These are phyloP conservation scores for Metellina segmentata DNA, from an alignment of 2,888 invertebrate genomes.

Conservation along the genomic window DNA sequence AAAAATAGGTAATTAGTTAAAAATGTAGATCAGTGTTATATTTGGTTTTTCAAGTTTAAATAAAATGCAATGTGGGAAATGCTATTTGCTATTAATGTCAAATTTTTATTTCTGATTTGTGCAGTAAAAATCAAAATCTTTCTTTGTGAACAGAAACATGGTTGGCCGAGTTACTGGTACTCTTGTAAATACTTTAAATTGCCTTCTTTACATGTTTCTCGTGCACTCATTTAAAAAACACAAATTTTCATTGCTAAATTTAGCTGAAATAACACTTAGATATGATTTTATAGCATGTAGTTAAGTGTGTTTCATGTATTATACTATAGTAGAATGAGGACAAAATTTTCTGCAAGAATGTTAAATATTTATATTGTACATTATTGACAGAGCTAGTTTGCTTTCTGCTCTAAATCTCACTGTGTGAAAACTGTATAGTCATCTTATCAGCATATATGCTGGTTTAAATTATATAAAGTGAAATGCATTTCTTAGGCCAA, in stretches of 20 bases:
- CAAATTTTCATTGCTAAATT: conserved; percentile 42
- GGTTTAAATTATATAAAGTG: conserved; percentile 50
- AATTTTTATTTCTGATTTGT: background rate
- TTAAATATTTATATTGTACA: conserved; percentile 70
- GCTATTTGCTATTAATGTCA: too few relatives aligned
- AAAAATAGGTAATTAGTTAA: too few relatives aligned
- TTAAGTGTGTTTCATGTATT: conserved; percentile 67
- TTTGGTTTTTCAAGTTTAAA: too few relatives aligned
- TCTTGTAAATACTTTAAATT: conserved; percentile 63
- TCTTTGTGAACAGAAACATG: conserved; percentile 30
- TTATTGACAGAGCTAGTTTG: conserved; percentile 64
- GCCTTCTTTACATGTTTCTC: conserved; percentile 56
- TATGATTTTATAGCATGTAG: conserved; percentile 57
- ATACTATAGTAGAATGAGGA: conserved; percentile 46
- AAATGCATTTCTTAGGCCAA: conserved; percentile 71
- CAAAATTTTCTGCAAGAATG: conserved; percentile 48
- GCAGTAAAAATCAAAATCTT: conserved; percentile 56
- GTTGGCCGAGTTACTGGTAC: conserved; percentile 54
- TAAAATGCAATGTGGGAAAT: too few relatives aligned
- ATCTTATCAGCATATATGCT: conserved; percentile 40
- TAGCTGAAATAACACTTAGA: conserved; percentile 25
- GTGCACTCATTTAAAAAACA: conserved; percentile 60
- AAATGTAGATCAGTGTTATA: too few relatives aligned
- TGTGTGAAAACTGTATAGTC: conserved; percentile 68
- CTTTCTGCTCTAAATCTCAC: conserved; percentile 62